These are phyloP conservation scores for Propithecus coquereli DNA, from an alignment of 2,113 vertebrate species.

Conservation along the genomic window DNA sequence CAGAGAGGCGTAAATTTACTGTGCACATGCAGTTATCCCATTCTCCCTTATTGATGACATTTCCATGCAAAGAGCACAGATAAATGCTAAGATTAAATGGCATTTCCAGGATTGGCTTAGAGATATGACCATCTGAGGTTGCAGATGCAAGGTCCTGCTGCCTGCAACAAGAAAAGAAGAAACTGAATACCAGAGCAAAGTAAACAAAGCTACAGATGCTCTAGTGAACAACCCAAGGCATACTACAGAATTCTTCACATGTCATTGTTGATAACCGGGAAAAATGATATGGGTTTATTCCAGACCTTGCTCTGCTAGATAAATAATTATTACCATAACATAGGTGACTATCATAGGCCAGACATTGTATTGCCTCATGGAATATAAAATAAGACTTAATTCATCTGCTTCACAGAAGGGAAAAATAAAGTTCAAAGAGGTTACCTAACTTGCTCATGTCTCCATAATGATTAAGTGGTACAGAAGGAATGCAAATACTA, in stretches of 20 bases:
- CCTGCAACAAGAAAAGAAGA: background rate
- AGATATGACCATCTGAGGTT: background rate
- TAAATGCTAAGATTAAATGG: background rate
- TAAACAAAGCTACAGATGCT: background rate
- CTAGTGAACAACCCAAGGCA: background rate
- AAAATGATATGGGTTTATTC: background rate
- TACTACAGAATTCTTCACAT: background rate
- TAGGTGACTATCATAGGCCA: background rate
- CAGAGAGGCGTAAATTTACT: background rate
- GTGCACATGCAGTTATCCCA: no score
- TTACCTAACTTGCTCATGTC: background rate
- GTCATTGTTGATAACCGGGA: background rate
- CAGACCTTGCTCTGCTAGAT: background rate
- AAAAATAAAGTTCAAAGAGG: background rate
- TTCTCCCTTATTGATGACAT: background rate
- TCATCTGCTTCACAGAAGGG: background rate
- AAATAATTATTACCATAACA: background rate
- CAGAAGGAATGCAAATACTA: background rate
- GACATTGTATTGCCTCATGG: background rate
- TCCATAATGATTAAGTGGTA: background rate
- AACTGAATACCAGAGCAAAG: background rate
- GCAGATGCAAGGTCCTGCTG: background rate
- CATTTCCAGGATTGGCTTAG: background rate
- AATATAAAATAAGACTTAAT: background rate
- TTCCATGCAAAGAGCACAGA: background rate